These are phyloP conservation scores for Drosophila mercatorum DNA, from an alignment of 2,888 invertebrate genomes.

Conservation along the genomic window DNA sequence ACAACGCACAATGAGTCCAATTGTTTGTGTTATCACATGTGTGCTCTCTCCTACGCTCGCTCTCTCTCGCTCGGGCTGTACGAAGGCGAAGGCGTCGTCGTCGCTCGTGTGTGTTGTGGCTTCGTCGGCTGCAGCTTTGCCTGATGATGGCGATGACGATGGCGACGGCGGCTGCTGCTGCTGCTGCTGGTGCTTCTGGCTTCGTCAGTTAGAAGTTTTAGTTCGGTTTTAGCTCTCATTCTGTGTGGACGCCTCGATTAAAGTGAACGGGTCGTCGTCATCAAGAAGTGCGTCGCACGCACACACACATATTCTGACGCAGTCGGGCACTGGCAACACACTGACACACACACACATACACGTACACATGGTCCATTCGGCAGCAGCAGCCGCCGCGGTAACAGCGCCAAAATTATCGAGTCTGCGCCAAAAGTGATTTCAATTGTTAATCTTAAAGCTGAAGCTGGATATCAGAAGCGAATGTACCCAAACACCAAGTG, in stretches of 20 bases:
- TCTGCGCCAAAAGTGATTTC: slow-evolving; percentile 72
- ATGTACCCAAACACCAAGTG: slow-evolving; percentile 28
- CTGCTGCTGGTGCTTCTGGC: slow-evolving; percentile 20
- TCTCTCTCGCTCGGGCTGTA: slow-evolving; percentile 28
- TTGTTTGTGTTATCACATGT: slow-evolving; percentile 53
- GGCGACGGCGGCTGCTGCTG: slow-evolving; percentile 8
- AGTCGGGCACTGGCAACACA: slow-evolving; percentile 32
- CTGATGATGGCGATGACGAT: slow-evolving; percentile 13
- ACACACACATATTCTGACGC: slow-evolving; percentile 31
- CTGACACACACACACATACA: slow-evolving; percentile 19
- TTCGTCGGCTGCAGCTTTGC: slow-evolving; percentile 27
- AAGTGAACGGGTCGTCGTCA: slow-evolving; percentile 38
- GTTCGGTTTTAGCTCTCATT: slow-evolving; percentile 83
- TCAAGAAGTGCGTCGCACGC: slow-evolving; percentile 61
- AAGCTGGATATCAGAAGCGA: slow-evolving; percentile 19
- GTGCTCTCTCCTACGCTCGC: slow-evolving; percentile 10
- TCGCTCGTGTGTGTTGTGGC: slow-evolving; percentile 27
- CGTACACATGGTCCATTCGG: slow-evolving; percentile 33
- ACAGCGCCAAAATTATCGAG: slow-evolving; percentile 75
- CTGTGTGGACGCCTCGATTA: slow-evolving; percentile 75
- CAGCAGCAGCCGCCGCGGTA: slow-evolving; percentile 55
- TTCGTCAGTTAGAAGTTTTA: slow-evolving; percentile 66
- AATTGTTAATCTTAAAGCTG: slow-evolving; percentile 64
- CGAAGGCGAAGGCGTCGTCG: slow-evolving; percentile 20
- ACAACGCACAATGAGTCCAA: slow-evolving; percentile 33